Percentiles rank a stretch among this genome's conserved stretches.
Conservation (phyloP, 2,113 vertebrate genomes). For the Potamarius usumacintae region DNA sequence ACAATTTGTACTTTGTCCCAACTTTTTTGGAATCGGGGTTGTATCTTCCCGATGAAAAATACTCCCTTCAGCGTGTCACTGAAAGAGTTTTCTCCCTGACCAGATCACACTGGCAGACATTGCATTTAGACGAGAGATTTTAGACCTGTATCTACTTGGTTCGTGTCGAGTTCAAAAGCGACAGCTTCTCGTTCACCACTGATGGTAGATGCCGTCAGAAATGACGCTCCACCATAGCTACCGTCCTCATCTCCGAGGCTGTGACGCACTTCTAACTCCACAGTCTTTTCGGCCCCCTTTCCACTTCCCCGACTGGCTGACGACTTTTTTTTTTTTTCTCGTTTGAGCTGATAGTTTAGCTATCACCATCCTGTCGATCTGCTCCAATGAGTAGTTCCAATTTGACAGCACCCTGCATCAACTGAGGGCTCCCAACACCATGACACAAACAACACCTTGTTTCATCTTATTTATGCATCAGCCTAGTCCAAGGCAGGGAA, state of each 20-base stretch:
- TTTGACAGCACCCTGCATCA: constrained; percentile 21
- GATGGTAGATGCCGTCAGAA: neutral
- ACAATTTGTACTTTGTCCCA: too few relatives aligned
- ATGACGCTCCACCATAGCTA: neutral
- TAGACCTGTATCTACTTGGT: neutral
- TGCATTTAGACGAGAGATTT: neutral
- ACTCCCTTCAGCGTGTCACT: neutral
- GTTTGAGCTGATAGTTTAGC: constrained; percentile 19
- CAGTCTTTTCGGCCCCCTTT: neutral
- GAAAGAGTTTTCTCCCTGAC: neutral
- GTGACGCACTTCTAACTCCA: neutral
- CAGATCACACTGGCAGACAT: neutral
- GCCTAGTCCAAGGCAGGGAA: neutral
- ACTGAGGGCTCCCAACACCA: constrained; percentile 12
- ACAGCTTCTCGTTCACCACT: neutral
- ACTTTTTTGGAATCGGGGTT: too few relatives aligned
- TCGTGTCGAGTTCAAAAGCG: neutral
- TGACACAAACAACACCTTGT: constrained; percentile 24
- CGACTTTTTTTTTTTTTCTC: neutral
- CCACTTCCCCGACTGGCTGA: constrained; percentile 26
- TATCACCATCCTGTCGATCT: constrained; percentile 21
- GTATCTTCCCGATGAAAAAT: neutral
- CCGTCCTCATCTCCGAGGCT: neutral
- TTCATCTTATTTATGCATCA: neutral
- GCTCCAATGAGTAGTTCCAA: constrained; percentile 28